phyloP scores from a whole-genome alignment of 2,797 vertebrate species.

The Diplodus puntazzo region DNA sequence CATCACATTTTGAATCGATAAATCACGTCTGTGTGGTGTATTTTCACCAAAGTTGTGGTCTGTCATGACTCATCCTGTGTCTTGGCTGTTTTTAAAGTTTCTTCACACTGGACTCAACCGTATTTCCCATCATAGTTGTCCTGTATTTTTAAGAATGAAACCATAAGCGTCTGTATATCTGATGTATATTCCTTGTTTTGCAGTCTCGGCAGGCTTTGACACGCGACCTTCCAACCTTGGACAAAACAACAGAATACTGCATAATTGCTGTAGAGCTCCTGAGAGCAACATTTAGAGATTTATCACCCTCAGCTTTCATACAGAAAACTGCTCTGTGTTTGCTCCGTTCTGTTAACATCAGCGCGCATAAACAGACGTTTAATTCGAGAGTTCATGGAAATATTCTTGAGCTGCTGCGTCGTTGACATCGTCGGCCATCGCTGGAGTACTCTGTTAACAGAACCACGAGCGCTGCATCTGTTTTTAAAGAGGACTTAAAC shows the following conservation, averaged over 20 bases:
- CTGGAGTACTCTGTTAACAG: not conserved
- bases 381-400: not conserved
- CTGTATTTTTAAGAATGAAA: not conserved
- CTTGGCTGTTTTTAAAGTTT: not conserved
- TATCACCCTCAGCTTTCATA: not conserved
- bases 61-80: not conserved
- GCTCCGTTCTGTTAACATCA: not conserved
- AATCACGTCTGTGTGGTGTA: too few relatives aligned
- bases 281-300: not conserved
- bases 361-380: not conserved
- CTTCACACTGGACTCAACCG: not conserved
- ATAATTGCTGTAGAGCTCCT: not conserved
- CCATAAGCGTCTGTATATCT: conserved; percentile 12
- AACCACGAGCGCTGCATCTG: not conserved
- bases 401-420: not conserved
- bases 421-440: not conserved
- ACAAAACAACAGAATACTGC: not conserved
- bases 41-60: not conserved
- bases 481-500: not conserved
- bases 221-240: not conserved
- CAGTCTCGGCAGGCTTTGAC: too few relatives aligned
- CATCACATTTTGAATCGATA: not conserved
- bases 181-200: conserved; percentile 1
- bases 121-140: not conserved
- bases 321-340: not conserved